A percentile compares a stretch with the other conserved stretches of the same genome.
phyloP scores from a whole-genome alignment of 1,140 invertebrate genomes.

The Heliconius melpomene region DNA sequence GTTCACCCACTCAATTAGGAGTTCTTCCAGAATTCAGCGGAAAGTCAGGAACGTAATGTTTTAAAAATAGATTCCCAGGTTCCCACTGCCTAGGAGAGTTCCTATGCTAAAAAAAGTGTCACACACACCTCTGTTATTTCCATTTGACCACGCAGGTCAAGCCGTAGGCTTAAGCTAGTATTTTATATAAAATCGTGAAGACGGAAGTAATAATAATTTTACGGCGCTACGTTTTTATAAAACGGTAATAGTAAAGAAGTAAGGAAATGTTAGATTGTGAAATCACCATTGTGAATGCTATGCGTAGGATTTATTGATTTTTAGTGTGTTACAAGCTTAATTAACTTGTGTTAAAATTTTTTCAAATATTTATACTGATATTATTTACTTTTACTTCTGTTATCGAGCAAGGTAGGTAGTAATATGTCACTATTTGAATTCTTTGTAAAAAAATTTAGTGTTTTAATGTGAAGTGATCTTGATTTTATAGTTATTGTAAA shows the following conservation, averaged over 20 bases:
- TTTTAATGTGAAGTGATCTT: no score
- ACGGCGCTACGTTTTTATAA: not conserved
- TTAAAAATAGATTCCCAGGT: no score
- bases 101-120: no score
- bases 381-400: not conserved
- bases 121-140: no score
- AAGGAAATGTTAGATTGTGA: not conserved
- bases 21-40: no score
- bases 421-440: not conserved
- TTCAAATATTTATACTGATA: not conserved
- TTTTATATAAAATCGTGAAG: not conserved
- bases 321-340: not conserved
- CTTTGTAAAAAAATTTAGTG: no score
- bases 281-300: not conserved
- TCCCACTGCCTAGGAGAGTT: no score
- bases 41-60: no score
- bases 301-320: not conserved
- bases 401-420: not conserved
- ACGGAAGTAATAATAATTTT: not conserved
- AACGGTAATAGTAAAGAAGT: not conserved
- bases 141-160: no score
- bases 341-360: not conserved
- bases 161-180: no score
- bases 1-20: no score
- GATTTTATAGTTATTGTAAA: no score